A percentile compares a stretch with the other conserved stretches of the same genome.
Conservation (phyloP, 2,888 invertebrate species). For the Litoditis marina region DNA sequence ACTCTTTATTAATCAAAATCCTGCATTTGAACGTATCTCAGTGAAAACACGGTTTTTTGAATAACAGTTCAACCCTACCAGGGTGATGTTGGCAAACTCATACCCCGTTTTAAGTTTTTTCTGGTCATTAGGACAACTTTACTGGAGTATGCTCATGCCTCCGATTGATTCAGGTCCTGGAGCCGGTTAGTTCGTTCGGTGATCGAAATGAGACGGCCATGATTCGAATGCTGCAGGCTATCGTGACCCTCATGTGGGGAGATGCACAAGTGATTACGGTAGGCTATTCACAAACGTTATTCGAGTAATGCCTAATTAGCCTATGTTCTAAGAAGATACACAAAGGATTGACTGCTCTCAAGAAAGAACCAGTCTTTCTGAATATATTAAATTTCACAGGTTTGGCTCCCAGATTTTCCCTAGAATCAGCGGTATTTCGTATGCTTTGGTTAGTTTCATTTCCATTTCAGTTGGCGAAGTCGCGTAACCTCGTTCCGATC, state of each 20-base stretch:
- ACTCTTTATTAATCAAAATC: too few species aligned
- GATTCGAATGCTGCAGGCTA: conserved; percentile 75
- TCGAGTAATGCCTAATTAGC: too few species aligned
- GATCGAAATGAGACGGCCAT: conserved; percentile 66
- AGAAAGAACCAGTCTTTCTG: too few species aligned
- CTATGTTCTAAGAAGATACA: too few species aligned
- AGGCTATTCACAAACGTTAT: background rate
- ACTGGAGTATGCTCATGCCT: too few species aligned
- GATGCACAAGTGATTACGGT: conserved; percentile 61
- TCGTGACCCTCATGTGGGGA: conserved; percentile 72
- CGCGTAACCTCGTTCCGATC: conserved; percentile 37
- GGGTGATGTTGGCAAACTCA: too few species aligned
- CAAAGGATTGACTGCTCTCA: too few species aligned
- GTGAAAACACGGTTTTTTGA: too few species aligned
- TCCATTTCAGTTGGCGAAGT: conserved; percentile 44
- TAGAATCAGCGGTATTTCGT: background rate
- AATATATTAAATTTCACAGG: too few species aligned
- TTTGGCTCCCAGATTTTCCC: too few species aligned
- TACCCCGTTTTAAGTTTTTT: background rate
- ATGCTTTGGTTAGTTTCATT: background rate
- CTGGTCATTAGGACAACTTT: too few species aligned
- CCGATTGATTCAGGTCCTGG: conserved; percentile 22
- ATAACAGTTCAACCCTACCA: background rate
- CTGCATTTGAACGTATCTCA: too few species aligned
- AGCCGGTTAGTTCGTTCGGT: conserved; percentile 30